Evolutionary conservation across 64 coral and sea anemone genomes (phyloP), one percentile per base, ranked within the genome.

Genomic region (Exaiptasia diaphana): DNA sequence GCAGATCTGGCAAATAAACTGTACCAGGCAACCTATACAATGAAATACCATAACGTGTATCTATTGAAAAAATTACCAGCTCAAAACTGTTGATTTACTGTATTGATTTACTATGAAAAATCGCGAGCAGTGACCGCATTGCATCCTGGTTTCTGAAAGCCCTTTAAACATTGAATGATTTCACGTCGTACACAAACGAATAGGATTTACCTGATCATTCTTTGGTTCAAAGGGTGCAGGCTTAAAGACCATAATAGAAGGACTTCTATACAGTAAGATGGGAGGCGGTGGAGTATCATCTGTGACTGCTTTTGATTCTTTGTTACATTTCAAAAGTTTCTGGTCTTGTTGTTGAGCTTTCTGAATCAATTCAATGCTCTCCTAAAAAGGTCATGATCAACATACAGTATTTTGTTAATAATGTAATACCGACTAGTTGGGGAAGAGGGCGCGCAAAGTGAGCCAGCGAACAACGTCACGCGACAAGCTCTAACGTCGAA

Each of bases 1-100:
- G 95, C 95, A 36, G 89, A 92, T 1, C 95, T 68, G 58, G 78
- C 95, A 79, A 99, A 99, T 21, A 93, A 74, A 39, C 95, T 79
- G 36, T 99, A 99, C 95, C 95, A 99, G 1, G 79, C 90, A 20
- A 89, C 95, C 95, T 99, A 43, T 18, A 78, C 17, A 13, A 86
- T 15, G 46, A 38, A 80, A 44, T 0, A 48, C 27, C n/a, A n/a
- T n/a, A n/a, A n/a, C n/a, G n/a, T n/a, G n/a, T 55, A 41, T 13
- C 11, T 0, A 50, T 50, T 38, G 18, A 20, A 22, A 54, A 39
- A 32, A 9, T 61, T 26, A 77, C 30, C 26, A 22, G 20, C 53
- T 15, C 4, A 18, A 56, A 56, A 3, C 4, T 4, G 20, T 25
- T 21, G 20, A 25, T 6, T 18, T 21, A 25, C 20, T 21, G 53